phyloP scores from a whole-genome alignment of 2,888 invertebrate species.

The Lycia hirtaria region DNA sequence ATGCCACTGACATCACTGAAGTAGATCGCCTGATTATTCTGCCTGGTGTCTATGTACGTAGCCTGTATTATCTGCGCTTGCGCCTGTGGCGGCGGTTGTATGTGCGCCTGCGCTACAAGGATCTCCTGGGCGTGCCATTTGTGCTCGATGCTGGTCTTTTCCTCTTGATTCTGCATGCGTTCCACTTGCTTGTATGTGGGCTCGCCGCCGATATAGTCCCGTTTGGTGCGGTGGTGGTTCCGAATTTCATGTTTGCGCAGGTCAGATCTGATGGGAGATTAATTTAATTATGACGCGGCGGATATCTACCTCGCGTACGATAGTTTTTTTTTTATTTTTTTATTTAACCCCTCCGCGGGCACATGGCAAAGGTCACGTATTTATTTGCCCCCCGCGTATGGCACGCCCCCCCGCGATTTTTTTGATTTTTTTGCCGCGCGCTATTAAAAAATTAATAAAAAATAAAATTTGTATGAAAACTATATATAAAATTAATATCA shows the following conservation, averaged over 20 bases:
- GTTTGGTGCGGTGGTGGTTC: conserved; percentile 76
- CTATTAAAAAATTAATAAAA: too few relatives aligned
- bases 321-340: too few relatives aligned
- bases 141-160: conserved; percentile 47
- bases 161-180: conserved; percentile 66
- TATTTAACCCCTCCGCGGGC: too few relatives aligned
- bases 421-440: too few relatives aligned
- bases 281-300: too few relatives aligned
- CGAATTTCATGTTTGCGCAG: conserved; percentile 80
- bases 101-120: conserved; percentile 43
- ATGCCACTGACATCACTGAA: conserved; percentile 69
- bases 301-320: too few relatives aligned
- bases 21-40: conserved; percentile 62
- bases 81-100: conserved; percentile 38
- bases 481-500: too few relatives aligned
- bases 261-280: conserved; percentile 61
- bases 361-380: too few relatives aligned
- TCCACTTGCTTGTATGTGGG: conserved; percentile 78
- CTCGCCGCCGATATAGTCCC: conserved; percentile 78
- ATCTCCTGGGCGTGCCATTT: conserved; percentile 51
- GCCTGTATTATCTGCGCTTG: conserved; percentile 55
- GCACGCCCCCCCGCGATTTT: too few relatives aligned
- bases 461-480: too few relatives aligned
- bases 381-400: too few relatives aligned
- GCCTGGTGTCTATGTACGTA: conserved; percentile 65